Percentiles rank a stretch among this genome's conserved stretches.
These are phyloP conservation scores for Calameuta filiformis DNA, from an alignment of 2,888 invertebrate species.

Conservation along the genomic window DNA sequence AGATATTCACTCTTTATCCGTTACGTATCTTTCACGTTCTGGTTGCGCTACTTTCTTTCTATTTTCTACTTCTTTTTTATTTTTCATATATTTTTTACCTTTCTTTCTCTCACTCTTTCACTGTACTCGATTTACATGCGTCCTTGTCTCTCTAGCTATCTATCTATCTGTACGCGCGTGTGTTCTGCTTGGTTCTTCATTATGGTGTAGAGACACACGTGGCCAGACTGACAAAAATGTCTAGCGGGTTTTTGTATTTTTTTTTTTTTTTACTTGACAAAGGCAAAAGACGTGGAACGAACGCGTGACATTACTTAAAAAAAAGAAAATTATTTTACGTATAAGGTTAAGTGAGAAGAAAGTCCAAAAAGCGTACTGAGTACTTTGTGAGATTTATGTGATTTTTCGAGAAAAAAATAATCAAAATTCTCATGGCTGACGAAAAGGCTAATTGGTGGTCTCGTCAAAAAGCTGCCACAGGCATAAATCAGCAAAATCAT, in stretches of 20 bases:
- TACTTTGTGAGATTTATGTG: background rate
- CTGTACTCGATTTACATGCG: background rate
- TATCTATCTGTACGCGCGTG: background rate
- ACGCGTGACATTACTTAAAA: background rate
- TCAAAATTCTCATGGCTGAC: background rate
- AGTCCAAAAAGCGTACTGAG: background rate
- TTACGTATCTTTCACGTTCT: background rate
- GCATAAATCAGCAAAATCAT: background rate
- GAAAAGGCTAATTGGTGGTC: background rate
- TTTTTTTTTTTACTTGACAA: background rate
- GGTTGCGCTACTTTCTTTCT: background rate
- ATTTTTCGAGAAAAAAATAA: background rate
- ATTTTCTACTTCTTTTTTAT: background rate
- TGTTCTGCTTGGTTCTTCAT: background rate
- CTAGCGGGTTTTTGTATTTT: conserved; percentile 1
- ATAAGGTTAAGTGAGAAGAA: background rate
- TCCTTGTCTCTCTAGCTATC: background rate
- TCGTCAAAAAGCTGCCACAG: background rate
- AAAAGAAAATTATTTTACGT: background rate
- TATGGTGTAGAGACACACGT: conserved; percentile 45
- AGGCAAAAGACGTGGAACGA: background rate
- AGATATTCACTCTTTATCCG: background rate
- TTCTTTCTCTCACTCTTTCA: background rate
- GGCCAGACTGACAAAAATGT: conserved; percentile 59
- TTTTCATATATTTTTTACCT: background rate